Conservation (phyloP, 2,797 vertebrate species). For the Crypturellus tataupa region DNA sequence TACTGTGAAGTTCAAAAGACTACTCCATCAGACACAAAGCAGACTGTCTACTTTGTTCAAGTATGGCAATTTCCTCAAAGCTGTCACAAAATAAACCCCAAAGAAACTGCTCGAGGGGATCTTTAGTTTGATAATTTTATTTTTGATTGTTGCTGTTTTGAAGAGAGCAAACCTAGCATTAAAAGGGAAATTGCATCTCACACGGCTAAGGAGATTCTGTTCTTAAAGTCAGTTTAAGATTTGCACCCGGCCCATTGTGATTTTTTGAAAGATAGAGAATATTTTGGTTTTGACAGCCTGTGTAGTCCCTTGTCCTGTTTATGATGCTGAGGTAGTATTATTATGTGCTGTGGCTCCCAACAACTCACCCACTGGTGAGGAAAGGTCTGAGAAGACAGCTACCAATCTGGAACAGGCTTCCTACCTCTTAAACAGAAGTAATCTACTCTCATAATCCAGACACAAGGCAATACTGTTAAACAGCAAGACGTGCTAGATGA, state of each 20-base stretch:
- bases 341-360: background rate
- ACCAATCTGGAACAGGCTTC: background rate
- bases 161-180: background rate
- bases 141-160: background rate
- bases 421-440: background rate
- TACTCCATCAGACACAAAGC: background rate
- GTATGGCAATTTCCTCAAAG: background rate
- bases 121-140: too few relatives aligned
- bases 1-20: background rate
- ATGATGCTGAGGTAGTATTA: background rate
- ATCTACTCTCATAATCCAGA: background rate
- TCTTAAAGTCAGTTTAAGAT: background rate
- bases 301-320: background rate
- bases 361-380: too few relatives aligned
- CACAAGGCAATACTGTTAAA: background rate
- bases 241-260: too few relatives aligned
- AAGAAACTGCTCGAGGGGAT: background rate
- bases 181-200: background rate
- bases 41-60: background rate
- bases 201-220: background rate
- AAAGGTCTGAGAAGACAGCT: background rate
- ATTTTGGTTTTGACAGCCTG: background rate
- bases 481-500: background rate
- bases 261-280: background rate
- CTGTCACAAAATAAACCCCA: background rate